Conservation (phyloP, 2,888 invertebrate species). For the Cyrtodaria siliqua region DNA sequence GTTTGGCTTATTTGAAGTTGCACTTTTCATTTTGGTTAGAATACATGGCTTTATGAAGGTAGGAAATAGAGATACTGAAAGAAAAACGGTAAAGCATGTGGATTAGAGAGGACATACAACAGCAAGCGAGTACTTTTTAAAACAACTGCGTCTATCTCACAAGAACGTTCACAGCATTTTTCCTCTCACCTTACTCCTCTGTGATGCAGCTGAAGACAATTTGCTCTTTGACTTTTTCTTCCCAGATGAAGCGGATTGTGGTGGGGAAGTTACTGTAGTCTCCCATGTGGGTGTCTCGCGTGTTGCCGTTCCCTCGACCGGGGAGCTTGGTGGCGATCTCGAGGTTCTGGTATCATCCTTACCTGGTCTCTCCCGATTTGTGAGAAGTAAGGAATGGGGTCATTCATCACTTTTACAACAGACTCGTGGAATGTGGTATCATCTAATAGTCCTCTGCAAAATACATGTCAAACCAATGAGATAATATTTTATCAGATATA, state of each 20-base stretch:
- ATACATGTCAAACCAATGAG: too few species aligned
- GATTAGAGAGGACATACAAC: too few species aligned
- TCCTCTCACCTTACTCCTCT: conserved; percentile 43
- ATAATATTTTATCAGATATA: too few species aligned
- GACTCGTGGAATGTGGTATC: conserved; percentile 83
- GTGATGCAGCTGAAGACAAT: conserved; percentile 44
- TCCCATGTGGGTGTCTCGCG: background rate
- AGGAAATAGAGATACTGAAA: too few species aligned
- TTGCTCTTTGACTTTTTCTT: conserved; percentile 41
- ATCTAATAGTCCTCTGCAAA: conserved; percentile 82
- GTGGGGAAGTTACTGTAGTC: conserved; percentile 7
- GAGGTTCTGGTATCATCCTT: background rate
- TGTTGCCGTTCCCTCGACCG: conserved; percentile 30
- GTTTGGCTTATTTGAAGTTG: too few species aligned
- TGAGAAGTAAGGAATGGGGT: conserved; percentile 83
- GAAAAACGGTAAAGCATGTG: too few species aligned
- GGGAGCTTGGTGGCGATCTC: conserved; percentile 39
- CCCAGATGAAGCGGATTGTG: conserved; percentile 19
- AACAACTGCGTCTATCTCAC: too few species aligned
- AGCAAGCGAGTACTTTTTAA: too few species aligned
- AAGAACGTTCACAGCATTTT: too few species aligned
- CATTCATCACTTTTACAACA: conserved; percentile 78
- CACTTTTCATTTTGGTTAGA: too few species aligned
- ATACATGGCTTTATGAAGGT: too few species aligned
- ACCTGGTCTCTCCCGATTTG: conserved; percentile 76